Evolutionary conservation across 2,888 invertebrate species (phyloP), one percentile per base, ranked within the genome.

Genomic region (Labia minor): DNA sequence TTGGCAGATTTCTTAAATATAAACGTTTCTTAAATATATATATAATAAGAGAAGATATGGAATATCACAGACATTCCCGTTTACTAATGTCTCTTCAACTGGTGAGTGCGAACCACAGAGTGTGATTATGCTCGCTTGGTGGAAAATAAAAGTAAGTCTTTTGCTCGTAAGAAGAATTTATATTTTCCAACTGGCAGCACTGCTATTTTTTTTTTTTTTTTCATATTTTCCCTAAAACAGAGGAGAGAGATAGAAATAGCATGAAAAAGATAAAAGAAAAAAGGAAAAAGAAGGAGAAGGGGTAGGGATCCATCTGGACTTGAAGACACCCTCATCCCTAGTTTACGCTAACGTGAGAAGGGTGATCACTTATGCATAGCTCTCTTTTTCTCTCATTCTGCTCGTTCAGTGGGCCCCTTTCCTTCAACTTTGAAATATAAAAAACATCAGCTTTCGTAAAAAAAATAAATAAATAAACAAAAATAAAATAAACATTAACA

Each of bases 1-100:
- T 8, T 26, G 26, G 26, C 49, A 49, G 16, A 49, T 49, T 4
- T 49, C 3, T 49, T 49, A 49, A 49, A 49, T 49, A 49, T 49
- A 49, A n/a, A 49, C 49, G n/a, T 16, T 26, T n/a, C n/a, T n/a
- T n/a, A n/a, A n/a, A n/a, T n/a, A 11, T 33, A 33, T 6, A 49
- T 49, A 14, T 49, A n/a, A 49, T 49, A 49, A 49, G 49, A 49
- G 16, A 49, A 49, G n/a, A 49, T 4, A 14, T 49, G 3, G 49
- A 49, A 49, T 49, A 49, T 49, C 49, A 2, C 49, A 49, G 16
- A 16, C 49, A 49, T 49, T 49, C 49, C 3, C 49, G 49, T 49
- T 49, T 49, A 49, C 49, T 49, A n/a, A 49, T 16, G 49, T 49
- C 49, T 49, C 49, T 49, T 49, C 49, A 49, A 49, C n/a, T 49